Evolutionary conservation across 2,797 vertebrate species (phyloP).

Genomic region (Mus caroli): DNA sequence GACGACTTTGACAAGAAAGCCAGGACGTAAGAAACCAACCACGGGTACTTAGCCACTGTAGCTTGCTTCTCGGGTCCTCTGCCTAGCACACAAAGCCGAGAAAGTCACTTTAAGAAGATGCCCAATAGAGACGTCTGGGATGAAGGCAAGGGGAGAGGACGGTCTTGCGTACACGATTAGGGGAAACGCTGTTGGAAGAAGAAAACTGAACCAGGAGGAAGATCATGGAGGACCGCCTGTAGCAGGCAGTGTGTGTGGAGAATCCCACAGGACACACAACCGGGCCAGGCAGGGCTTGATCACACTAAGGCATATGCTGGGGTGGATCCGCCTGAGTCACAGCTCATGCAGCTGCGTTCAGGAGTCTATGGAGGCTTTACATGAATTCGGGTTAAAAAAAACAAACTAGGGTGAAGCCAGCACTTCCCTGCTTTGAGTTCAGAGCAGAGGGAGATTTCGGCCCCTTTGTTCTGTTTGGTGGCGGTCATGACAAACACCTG

Average conservation of each 20-base stretch:
- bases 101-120: rapidly evolving
- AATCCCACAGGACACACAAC: rapidly evolving
- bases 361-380: neutral
- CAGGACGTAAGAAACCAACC: neutral
- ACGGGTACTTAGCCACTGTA: rapidly evolving
- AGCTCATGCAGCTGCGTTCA: neutral
- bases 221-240: neutral
- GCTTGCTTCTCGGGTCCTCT: neutral
- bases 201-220: neutral
- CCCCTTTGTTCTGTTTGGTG: neutral
- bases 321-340: neutral
- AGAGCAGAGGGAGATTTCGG: neutral
- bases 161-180: neutral
- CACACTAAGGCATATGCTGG: neutral
- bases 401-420: neutral
- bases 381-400: neutral
- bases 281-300: neutral
- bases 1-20: neutral
- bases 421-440: no score
- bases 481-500: neutral
- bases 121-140: neutral
- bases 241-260: neutral
- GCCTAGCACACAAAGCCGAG: neutral
- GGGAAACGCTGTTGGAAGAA: no score
- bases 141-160: neutral